Evolutionary conservation across 1,140 invertebrate species (phyloP).

Genomic region (Caenorhabditis elegans): DNA sequence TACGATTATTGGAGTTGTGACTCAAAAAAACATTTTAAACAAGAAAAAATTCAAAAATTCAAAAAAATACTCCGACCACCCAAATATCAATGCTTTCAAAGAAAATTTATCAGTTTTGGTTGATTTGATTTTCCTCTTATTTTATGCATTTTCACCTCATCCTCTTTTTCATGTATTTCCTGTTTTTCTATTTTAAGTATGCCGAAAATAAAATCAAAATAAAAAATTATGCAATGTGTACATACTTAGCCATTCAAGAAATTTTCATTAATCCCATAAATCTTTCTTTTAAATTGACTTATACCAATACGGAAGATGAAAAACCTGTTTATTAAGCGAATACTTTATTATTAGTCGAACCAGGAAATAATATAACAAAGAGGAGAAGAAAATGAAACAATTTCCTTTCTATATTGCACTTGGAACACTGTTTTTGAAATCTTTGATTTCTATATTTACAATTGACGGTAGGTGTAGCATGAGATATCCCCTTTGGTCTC

Average conservation of each 20-base stretch:
- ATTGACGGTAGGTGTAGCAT: conserved; percentile 51
- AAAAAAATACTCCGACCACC: background rate
- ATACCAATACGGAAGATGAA: too few species aligned
- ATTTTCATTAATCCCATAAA: background rate
- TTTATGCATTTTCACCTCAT: background rate
- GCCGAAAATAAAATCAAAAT: background rate
- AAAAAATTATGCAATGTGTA: background rate
- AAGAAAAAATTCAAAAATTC: background rate
- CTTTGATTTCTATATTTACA: too few species aligned
- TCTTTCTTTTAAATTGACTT: too few species aligned
- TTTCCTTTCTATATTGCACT: conserved; percentile 11
- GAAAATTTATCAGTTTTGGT: background rate
- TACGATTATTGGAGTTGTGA: background rate
- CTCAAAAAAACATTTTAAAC: background rate
- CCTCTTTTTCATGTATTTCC: background rate
- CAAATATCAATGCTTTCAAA: conserved; percentile 17
- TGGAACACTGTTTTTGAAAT: too few species aligned
- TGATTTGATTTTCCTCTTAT: background rate
- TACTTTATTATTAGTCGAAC: conserved; percentile 3
- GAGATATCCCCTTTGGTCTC: conserved; percentile 49
- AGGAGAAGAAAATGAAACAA: background rate
- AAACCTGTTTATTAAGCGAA: background rate
- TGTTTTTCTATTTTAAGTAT: background rate
- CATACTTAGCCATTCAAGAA: background rate
- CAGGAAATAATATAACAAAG: background rate